A percentile compares a stretch with the other conserved stretches of the same genome.
phyloP scores from a whole-genome alignment of 2,797 vertebrate genomes.

The Zenarchopterus dispar region DNA sequence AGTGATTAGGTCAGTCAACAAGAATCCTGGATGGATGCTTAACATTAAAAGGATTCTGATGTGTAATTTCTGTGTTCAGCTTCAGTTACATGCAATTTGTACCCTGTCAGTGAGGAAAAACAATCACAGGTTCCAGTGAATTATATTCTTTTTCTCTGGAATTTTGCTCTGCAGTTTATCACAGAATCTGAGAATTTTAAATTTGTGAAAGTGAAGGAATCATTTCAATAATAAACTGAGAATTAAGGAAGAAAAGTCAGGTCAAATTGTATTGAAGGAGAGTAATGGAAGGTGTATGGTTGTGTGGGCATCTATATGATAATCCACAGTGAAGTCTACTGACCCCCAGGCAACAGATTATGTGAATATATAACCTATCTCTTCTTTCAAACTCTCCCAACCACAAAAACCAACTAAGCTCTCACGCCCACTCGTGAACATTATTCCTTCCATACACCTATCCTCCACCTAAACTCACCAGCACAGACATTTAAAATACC shows the following conservation, averaged over 20 bases:
- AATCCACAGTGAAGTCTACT: conserved; percentile 21
- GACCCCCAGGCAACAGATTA: conserved; percentile 47
- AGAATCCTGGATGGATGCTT: no score
- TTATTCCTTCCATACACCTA: background rate
- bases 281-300: conserved; percentile 11
- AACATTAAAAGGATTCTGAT: no score
- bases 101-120: no score
- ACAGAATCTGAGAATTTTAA: no score
- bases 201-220: no score
- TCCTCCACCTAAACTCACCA: conserved; percentile 30
- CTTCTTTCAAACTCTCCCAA: conserved; percentile 9
- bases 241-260: background rate
- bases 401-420: background rate
- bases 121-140: no score
- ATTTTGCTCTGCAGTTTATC: no score
- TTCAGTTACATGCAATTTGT: no score
- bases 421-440: background rate
- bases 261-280: background rate
- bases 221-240: no score
- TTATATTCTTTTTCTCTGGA: no score
- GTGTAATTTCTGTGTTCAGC: no score
- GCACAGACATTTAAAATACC: conserved; percentile 32
- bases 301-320: conserved; percentile 12
- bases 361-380: conserved; percentile 30
- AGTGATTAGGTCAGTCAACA: no score